Base-by-base conservation (phyloP, 2,888 invertebrate genomes). In the Synergus japonicus region DNA sequence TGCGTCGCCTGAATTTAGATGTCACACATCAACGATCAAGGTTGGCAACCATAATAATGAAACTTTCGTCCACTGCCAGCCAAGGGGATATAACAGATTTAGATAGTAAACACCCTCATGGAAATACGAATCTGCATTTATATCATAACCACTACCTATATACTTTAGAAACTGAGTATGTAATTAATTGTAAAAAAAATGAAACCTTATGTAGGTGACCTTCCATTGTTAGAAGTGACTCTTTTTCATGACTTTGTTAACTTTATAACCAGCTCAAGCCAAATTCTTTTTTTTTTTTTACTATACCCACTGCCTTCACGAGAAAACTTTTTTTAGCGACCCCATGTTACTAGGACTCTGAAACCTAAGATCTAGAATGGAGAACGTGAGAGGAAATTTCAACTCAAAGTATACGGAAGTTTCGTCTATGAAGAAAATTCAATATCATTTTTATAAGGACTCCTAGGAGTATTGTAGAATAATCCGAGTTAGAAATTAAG, bases 301-400 rank as follows among this genome's bases (percentile, higher is more conserved):
- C 29, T 10, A 12, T 29, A 63, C 63, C 29, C 63, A 29, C 63
- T 29, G 29, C 29, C 29, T 63, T 63, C 12, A 63, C 63, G 29
- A 69, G 4, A 69, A 69, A 69, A 69, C 13, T 22, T 29, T 44
- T 8, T 44, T 67, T 22, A 67, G 67, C 22, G 18, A 22, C 13
- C 44, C n/a, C 44, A 18, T 46, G 46, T 67, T 46, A 67, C 67
- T 67, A 44, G 67, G 67, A 46, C 67, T 67, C 44, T 22, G 67
- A 67, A 22, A 67, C 22, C 46, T 49, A 69, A 69, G 49, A 69
- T 49, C 69, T 44, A 29, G 67, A 46, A 67, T 44, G 44, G 18
- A n/a, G 46, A 49, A 69, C 69, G 69, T 69, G 69, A 69, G 49
- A 49, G 22, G 69, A 69, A 69, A 69, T 13, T 69, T 69, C 29